These are phyloP conservation scores for Stenodema calcarata DNA, from an alignment of 2,888 invertebrate species.

Conservation along the genomic window DNA sequence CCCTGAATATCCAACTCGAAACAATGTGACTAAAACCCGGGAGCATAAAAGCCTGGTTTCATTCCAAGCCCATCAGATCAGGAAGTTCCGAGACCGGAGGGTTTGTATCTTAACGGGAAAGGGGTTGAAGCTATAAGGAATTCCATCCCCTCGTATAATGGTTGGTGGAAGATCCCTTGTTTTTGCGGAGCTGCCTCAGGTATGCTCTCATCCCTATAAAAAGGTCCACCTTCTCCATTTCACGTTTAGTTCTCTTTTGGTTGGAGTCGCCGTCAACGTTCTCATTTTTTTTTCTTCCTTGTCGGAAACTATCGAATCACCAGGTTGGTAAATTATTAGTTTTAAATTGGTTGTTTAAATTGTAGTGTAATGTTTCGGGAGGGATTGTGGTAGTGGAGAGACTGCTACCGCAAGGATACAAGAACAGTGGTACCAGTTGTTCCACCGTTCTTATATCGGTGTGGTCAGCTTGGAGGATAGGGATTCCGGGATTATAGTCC, in stretches of 20 bases:
- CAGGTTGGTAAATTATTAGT: neutral
- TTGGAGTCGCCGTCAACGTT: neutral
- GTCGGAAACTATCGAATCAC: neutral
- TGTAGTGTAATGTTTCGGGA: too few relatives aligned
- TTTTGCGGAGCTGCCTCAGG: constrained; percentile 29
- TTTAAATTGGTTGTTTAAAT: too few relatives aligned
- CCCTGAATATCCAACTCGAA: neutral
- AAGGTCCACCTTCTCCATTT: neutral
- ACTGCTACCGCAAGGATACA: too few relatives aligned
- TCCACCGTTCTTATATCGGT: too few relatives aligned
- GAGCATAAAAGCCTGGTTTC: neutral
- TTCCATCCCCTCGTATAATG: neutral
- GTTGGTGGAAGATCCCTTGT: neutral
- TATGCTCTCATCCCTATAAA: constrained; percentile 23
- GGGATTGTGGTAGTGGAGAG: too few relatives aligned
- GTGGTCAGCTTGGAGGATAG: too few relatives aligned
- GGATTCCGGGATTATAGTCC: too few relatives aligned
- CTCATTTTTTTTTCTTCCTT: neutral
- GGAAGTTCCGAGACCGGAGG: neutral
- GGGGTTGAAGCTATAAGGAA: neutral
- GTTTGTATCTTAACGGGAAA: constrained; percentile 8
- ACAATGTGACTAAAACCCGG: neutral
- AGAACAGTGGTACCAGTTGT: too few relatives aligned
- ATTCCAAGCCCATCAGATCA: constrained; percentile 7
- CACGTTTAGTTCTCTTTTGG: constrained; percentile 17